Conservation (phyloP, 2,113 vertebrate genomes). For the Lucifuga dentata region DNA sequence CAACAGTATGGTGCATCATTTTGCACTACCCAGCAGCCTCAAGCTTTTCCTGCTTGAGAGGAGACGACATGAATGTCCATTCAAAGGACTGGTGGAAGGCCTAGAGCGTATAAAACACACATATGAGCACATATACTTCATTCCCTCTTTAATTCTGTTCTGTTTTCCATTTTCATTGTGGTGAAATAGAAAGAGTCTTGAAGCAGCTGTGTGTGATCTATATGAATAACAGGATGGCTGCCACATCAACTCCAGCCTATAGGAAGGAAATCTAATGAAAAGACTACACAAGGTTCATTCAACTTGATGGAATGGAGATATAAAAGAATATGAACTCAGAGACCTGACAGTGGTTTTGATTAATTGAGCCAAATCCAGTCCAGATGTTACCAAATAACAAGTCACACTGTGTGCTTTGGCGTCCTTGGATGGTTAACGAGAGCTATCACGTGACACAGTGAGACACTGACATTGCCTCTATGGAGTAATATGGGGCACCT, state of each 20-base stretch:
- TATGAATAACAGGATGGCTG: slow-evolving; percentile 39
- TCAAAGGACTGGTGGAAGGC: slow-evolving; percentile 19
- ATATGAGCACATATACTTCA: slow-evolving; percentile 22
- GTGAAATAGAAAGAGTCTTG: slow-evolving; percentile 40
- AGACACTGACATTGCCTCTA: slow-evolving; percentile 36
- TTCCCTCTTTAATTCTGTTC: slow-evolving; percentile 1
- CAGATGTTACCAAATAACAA: slow-evolving; percentile 37
- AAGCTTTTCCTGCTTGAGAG: slow-evolving; percentile 54
- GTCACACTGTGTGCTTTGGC: neutral
- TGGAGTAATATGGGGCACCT: slow-evolving; percentile 72
- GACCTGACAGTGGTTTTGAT: slow-evolving; percentile 6
- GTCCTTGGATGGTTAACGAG: slow-evolving; percentile 31
- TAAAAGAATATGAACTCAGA: slow-evolving; percentile 24
- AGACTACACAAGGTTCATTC: slow-evolving; percentile 4
- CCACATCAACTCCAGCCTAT: slow-evolving; percentile 21
- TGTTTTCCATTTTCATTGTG: slow-evolving; percentile 34
- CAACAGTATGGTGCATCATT: slow-evolving; percentile 18
- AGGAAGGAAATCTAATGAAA: slow-evolving; percentile 41
- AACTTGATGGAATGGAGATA: too few species aligned
- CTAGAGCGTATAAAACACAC: slow-evolving; percentile 22
- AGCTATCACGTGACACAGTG: slow-evolving; percentile 39
- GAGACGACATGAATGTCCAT: slow-evolving; percentile 1
- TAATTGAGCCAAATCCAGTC: slow-evolving; percentile 16
- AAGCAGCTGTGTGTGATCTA: slow-evolving; percentile 21
- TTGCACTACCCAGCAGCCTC: slow-evolving; percentile 24